These are phyloP conservation scores for Penaeus chinensis DNA, from an alignment of 1,140 invertebrate genomes.

Conservation along the genomic window DNA sequence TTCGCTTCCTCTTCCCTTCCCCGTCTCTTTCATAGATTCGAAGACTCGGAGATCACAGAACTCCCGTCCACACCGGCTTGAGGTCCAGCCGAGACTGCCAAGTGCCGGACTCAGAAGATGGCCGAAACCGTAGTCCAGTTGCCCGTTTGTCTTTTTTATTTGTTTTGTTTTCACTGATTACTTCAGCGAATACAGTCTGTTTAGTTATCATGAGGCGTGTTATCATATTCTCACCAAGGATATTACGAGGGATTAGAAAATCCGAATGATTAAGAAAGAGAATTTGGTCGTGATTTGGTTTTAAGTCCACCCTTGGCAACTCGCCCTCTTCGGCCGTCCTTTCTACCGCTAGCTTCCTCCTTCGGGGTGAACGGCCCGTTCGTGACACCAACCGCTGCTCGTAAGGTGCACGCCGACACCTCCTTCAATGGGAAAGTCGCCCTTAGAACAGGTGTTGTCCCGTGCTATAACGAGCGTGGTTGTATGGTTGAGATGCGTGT, in stretches of 20 bases:
- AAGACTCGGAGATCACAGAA: too few species aligned
- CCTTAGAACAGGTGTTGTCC: slow-evolving; percentile 1
- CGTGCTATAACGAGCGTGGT: too few species aligned
- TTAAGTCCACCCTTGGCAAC: not conserved
- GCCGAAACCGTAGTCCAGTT: too few species aligned
- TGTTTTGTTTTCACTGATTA: too few species aligned
- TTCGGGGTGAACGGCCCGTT: slow-evolving; percentile 56
- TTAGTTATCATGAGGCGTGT: too few species aligned
- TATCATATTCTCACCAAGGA: too few species aligned
- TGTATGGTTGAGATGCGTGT: not conserved
- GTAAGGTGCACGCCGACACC: not conserved
- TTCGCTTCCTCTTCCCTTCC: not conserved
- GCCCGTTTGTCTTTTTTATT: too few species aligned
- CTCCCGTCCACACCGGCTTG: too few species aligned
- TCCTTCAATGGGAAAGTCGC: slow-evolving; percentile 19
- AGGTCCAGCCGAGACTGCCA: not conserved
- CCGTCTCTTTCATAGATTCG: not conserved
- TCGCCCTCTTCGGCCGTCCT: not conserved
- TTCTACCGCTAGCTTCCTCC: slow-evolving; percentile 56
- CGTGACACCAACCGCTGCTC: slow-evolving; percentile 41
- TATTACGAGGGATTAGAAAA: too few species aligned
- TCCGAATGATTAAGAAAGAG: not conserved
- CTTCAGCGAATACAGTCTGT: too few species aligned
- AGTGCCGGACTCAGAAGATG: too few species aligned
- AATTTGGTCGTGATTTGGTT: not conserved